Base-by-base conservation (phyloP, 2,888 invertebrate species). In the Gibbula magus region DNA sequence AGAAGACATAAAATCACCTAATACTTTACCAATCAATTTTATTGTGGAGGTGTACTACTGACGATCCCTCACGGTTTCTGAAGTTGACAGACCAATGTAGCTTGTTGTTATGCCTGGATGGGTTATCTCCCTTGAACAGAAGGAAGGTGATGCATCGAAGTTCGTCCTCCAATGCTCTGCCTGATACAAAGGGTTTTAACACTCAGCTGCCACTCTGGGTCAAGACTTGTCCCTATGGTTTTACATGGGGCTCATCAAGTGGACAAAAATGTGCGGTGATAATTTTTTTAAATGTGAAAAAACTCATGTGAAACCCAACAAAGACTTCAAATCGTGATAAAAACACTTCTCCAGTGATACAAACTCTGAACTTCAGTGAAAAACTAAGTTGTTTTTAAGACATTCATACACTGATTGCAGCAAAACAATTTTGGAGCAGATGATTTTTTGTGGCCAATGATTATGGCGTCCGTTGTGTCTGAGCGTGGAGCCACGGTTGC, bases 281-380 rank as follows among this genome's bases (percentile, higher is more conserved):
- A 61, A 61, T 61, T 61, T 29, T 61, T 61, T 61, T 25, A 61
- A 61, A 25, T 25, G 25, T 25, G 29, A 61, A 61, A 61, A 61
- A 61, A 45, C 45, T 45, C 61, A 29, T 25, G 61, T 29, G 29
- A 56, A 61, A 61, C 61, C 29, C 61, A 61, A 29, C 29, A 61
- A 61, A 61, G 61, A 61, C 61, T 61, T 61, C 61, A 61, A 61
- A 61, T 61, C 61, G 61, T 61, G 61, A 61, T 61, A 61, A 61
- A 61, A 61, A 61, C 61, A 61, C 61, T 61, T 61, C 29, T 61
- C 61, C 61, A 61, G 61, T 61, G 61, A 61, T 61, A 61, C 61
- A 61, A 61, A 61, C 61, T 61, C 61, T 29, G 61, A 61, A 61
- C 61, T 61, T 61, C 61, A 61, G 61, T 61, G 61, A 61, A 61